phyloP scores from a whole-genome alignment of 2,888 invertebrate species.

The Amphimallon solstitiale region DNA sequence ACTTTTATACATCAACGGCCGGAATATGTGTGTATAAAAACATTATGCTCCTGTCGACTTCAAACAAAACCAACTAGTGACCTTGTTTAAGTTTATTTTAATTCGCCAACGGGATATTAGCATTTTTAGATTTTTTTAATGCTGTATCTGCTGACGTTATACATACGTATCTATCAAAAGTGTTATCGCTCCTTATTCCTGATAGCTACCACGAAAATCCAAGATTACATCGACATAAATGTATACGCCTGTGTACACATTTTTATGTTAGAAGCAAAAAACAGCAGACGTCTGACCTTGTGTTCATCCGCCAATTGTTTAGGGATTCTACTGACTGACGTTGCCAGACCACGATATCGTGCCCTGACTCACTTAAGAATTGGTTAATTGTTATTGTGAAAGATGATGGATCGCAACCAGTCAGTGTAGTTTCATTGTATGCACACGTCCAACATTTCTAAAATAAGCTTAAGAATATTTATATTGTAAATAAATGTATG shows the following conservation, averaged over 20 bases:
- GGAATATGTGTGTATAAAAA: too few species aligned
- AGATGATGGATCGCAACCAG: slow-evolving; percentile 24
- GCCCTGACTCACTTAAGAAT: slow-evolving; percentile 29
- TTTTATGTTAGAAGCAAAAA: slow-evolving; percentile 3
- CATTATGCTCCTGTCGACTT: too few species aligned
- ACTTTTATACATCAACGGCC: too few species aligned
- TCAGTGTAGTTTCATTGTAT: slow-evolving; percentile 14
- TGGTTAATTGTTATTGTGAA: slow-evolving; percentile 29
- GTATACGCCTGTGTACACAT: slow-evolving; percentile 10
- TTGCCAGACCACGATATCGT: slow-evolving; percentile 26
- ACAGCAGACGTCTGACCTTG: slow-evolving; percentile 30
- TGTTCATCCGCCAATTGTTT: slow-evolving; percentile 32
- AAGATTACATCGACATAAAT: slow-evolving; percentile 18
- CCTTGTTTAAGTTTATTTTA: too few species aligned
- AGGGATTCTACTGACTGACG: slow-evolving; percentile 21
- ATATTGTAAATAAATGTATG: not conserved
- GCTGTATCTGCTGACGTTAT: too few species aligned
- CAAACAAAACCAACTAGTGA: too few species aligned
- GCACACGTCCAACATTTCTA: slow-evolving; percentile 1
- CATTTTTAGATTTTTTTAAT: too few species aligned
- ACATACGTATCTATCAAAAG: too few species aligned
- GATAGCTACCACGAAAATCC: not conserved
- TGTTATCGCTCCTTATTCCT: too few species aligned
- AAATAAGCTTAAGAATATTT: slow-evolving; percentile 3
- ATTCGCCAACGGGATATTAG: too few species aligned